Evolutionary conservation across 2,888 invertebrate genomes (phyloP).

Genomic region (Mythimna loreyi): DNA sequence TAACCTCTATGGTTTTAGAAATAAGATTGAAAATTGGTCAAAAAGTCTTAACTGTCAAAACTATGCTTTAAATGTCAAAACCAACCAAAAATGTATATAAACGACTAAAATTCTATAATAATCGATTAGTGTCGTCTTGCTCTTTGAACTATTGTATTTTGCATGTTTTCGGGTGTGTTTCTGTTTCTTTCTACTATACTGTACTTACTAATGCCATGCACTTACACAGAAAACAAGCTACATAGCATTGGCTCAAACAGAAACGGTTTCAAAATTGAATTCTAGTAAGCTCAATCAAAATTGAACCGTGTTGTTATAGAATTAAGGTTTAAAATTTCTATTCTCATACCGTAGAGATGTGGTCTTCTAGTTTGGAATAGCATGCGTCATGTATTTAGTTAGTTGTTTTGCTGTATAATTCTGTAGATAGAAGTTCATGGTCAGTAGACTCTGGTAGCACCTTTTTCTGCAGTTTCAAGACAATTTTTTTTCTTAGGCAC

Average conservation of each 20-base stretch:
- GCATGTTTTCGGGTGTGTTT: constrained; percentile 1
- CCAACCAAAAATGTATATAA: too few species aligned
- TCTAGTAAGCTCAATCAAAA: background rate
- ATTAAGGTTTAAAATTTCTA: constrained; percentile 56
- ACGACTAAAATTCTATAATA: background rate
- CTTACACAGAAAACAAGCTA: too few species aligned
- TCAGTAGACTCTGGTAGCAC: background rate
- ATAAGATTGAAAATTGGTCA: background rate
- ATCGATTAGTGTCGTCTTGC: background rate
- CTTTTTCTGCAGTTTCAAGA: background rate
- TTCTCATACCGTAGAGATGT: constrained; percentile 63
- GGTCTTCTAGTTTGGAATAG: constrained; percentile 48
- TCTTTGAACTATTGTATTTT: background rate
- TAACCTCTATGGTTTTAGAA: background rate
- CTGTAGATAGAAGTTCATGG: constrained; percentile 10
- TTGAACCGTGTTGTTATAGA: background rate
- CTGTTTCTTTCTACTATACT: background rate
- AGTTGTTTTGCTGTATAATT: background rate
- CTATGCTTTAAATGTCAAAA: too few species aligned
- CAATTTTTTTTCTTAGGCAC: background rate
- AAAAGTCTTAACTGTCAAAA: background rate
- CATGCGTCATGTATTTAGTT: constrained; percentile 49
- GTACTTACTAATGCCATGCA: background rate
- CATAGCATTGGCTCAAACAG: background rate
- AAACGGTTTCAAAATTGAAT: background rate